phyloP scores from a whole-genome alignment of 2,888 invertebrate species.

The Abrostola tripartita region DNA sequence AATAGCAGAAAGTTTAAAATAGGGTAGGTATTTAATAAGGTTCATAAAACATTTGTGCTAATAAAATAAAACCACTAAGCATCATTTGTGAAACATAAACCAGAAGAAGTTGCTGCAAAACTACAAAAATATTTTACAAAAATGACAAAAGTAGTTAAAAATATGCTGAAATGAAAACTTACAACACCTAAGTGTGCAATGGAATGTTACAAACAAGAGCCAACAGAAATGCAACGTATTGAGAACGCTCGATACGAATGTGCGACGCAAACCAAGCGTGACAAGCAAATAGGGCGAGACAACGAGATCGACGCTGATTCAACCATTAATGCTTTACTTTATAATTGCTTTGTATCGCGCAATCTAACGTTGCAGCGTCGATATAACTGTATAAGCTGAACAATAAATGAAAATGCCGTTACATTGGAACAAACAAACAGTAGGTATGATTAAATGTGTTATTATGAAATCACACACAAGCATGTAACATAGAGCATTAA shows the following conservation, averaged over 20 bases:
- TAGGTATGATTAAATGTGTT: background rate
- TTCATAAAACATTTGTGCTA: constrained; percentile 38
- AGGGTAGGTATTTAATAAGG: constrained; percentile 17
- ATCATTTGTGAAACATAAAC: constrained; percentile 48
- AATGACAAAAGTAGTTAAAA: constrained; percentile 48
- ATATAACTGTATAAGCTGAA: constrained; percentile 2
- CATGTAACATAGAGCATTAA: constrained; percentile 58
- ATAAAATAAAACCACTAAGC: constrained; percentile 65
- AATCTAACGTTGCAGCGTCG: constrained; percentile 31
- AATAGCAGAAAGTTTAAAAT: constrained; percentile 1
- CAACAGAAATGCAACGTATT: constrained; percentile 60
- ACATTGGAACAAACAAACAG: background rate
- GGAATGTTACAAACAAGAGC: constrained; percentile 63
- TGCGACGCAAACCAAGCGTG: constrained; percentile 72
- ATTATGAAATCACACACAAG: constrained; percentile 17
- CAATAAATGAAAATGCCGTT: constrained; percentile 13
- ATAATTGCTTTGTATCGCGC: constrained; percentile 42
- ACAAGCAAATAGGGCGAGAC: constrained; percentile 79
- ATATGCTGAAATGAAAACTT: constrained; percentile 67
- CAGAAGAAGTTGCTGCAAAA: constrained; percentile 30
- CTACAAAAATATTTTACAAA: constrained; percentile 39
- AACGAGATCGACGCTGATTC: constrained; percentile 68
- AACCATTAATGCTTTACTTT: constrained; percentile 70
- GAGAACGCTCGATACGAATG: constrained; percentile 61
- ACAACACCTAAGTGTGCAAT: constrained; percentile 56